These are phyloP conservation scores for Apomyelois bistriatella DNA, from an alignment of 2,888 invertebrate genomes.

Conservation along the genomic window DNA sequence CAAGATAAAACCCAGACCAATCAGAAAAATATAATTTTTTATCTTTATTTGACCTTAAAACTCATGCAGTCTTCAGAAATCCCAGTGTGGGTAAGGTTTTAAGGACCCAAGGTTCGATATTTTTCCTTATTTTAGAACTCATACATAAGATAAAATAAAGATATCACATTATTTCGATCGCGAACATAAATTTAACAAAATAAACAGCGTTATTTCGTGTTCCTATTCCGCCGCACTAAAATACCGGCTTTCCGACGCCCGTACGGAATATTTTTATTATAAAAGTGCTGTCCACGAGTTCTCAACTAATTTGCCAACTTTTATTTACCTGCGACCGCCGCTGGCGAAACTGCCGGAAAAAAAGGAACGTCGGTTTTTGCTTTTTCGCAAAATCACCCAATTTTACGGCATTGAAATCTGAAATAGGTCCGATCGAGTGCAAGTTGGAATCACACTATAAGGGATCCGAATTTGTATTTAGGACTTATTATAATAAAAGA, in stretches of 20 bases:
- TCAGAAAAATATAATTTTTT: no score
- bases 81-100: no score
- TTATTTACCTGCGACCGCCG: conserved; percentile 6
- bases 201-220: not conserved
- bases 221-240: not conserved
- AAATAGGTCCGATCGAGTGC: not conserved
- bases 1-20: no score
- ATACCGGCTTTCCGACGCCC: not conserved
- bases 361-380: not conserved
- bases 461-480: no score
- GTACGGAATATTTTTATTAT: conserved; percentile 1
- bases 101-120: no score
- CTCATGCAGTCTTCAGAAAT: no score
- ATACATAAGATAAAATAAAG: no score
- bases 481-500: no score
- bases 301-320: conserved; percentile 29
- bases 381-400: not conserved
- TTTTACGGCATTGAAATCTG: not conserved
- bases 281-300: conserved; percentile 3
- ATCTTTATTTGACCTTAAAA: no score
- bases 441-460: not conserved
- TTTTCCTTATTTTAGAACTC: no score
- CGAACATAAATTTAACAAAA: not conserved
- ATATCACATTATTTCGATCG: not conserved
- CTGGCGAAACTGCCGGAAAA: not conserved